phyloP scores from a whole-genome alignment of 2,888 invertebrate genomes.

The Spilarctia lutea region DNA sequence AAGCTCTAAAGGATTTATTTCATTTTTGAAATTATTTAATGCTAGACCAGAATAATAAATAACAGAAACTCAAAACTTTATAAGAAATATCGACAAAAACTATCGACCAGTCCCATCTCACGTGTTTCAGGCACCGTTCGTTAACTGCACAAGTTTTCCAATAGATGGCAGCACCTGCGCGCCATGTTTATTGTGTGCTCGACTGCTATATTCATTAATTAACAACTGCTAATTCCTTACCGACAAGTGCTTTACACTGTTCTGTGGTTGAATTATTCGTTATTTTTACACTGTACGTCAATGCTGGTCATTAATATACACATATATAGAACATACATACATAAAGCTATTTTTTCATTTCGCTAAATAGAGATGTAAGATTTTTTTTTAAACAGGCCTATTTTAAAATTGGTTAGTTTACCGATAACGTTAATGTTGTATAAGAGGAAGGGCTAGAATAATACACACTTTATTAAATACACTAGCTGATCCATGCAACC shows the following conservation, averaged over 20 bases:
- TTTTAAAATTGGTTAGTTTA: no score
- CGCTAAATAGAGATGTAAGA: no score
- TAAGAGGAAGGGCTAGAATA: no score
- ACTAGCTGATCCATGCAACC: no score
- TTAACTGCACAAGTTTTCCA: constrained; percentile 78
- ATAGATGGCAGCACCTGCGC: constrained; percentile 73
- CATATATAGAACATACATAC: not conserved
- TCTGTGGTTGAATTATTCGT: not conserved
- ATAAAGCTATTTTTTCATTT: not conserved
- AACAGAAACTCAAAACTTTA: no score
- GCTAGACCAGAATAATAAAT: no score
- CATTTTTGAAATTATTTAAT: no score
- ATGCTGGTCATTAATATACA: not conserved
- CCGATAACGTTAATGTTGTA: no score
- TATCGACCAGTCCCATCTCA: constrained; percentile 16
- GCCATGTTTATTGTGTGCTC: constrained; percentile 73
- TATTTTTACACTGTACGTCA: not conserved
- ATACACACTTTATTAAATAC: not conserved
- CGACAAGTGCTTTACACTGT: not conserved
- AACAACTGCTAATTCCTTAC: constrained; percentile 48
- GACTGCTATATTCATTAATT: constrained; percentile 51
- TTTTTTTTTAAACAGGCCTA: no score
- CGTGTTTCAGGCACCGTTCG: constrained; percentile 54
- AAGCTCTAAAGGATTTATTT: no score
- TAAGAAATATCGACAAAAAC: constrained; percentile 11